These are phyloP conservation scores for Drosophila oshimai DNA, from an alignment of 1,140 invertebrate genomes.

Conservation along the genomic window DNA sequence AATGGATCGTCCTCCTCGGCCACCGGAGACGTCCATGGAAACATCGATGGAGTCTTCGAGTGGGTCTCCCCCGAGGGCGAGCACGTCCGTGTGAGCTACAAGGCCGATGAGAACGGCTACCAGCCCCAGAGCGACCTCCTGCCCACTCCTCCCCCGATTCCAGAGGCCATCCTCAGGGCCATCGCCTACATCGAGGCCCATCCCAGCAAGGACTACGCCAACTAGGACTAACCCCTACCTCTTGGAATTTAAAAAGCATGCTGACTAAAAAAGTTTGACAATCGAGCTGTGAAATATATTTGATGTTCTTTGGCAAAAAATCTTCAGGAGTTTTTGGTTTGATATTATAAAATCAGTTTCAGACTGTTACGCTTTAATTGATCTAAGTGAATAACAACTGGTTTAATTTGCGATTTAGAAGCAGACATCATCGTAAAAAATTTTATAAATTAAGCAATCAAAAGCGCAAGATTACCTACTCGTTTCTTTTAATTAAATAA, in stretches of 20 bases:
- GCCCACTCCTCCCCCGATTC: conserved; percentile 87
- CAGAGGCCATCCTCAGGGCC: conserved; percentile 86
- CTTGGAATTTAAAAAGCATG: conserved; percentile 27
- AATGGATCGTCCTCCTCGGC: conserved; percentile 83
- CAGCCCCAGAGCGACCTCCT: conserved; percentile 84
- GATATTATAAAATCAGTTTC: not conserved
- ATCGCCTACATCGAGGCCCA: conserved; percentile 82
- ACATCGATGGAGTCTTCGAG: conserved; percentile 83
- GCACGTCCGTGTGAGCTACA: conserved; percentile 86
- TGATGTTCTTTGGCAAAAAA: conserved; percentile 18
- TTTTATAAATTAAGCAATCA: too few species aligned
- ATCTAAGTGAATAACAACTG: conserved; percentile 1
- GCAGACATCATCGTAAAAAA: not conserved
- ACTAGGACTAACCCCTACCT: not conserved
- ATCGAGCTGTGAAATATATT: conserved; percentile 26
- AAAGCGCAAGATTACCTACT: too few species aligned
- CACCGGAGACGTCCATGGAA: conserved; percentile 69
- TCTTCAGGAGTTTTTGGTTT: not conserved
- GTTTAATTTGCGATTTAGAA: conserved; percentile 7
- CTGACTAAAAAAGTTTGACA: conserved; percentile 7
- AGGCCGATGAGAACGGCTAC: conserved; percentile 83
- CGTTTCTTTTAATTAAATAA: too few species aligned
- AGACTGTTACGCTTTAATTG: conserved; percentile 2
- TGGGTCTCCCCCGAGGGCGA: conserved; percentile 87
- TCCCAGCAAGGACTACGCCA: conserved; percentile 48